Evolutionary conservation across 2,113 vertebrate genomes (phyloP), one percentile per base, ranked within the genome.

Genomic region (Corynorhinus townsendii): DNA sequence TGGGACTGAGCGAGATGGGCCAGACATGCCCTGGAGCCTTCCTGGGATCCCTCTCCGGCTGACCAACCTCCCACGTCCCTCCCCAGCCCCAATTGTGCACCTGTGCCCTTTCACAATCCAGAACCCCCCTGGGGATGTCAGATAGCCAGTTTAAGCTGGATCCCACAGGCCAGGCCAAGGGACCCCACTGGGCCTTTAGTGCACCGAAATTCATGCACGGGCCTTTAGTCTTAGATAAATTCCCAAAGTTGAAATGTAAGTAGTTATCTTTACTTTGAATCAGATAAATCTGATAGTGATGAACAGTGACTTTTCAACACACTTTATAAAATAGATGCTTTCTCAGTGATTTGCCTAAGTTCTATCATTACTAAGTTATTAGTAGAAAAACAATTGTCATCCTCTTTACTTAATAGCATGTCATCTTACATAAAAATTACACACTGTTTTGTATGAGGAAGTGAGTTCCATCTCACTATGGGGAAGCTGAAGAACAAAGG

Each of bases 351-450:
- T 95, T 80, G 75, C 72, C 59, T n/a, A 85, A 45, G 56, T 84
- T 83, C 90, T 92, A 73, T 95, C 85, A 81, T 95, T 56, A 82
- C 38, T 24, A 64, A 80, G 49, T 92, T 47, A 64, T 94, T n/a
- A 83, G 69, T 87, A 86, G 62, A 96, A 94, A 96, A 95, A 95
- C 81, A 96, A 91, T 72, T 89, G 92, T 91, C 93, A 89, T 95
- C 93, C 86, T 87, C 91, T 91, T 81, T 62, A 92, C 62, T 89
- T 95, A 95, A 95, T 47, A 91, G 40, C 40, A 64, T 87, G 89
- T 96, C 96, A 95, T 90, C 79, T 93, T 87, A 91, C 45, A 35
- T 80, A 91, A 96, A 97, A 94, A 85, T 96, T 92, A 64, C 71
- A 80, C 80, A 94, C 64, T 87, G 28, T 91, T 96, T 92, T 92